Percentiles rank a stretch among this genome's conserved stretches.
These are phyloP conservation scores for Mycteria americana DNA, from an alignment of 2,797 vertebrate species.

Conservation along the genomic window DNA sequence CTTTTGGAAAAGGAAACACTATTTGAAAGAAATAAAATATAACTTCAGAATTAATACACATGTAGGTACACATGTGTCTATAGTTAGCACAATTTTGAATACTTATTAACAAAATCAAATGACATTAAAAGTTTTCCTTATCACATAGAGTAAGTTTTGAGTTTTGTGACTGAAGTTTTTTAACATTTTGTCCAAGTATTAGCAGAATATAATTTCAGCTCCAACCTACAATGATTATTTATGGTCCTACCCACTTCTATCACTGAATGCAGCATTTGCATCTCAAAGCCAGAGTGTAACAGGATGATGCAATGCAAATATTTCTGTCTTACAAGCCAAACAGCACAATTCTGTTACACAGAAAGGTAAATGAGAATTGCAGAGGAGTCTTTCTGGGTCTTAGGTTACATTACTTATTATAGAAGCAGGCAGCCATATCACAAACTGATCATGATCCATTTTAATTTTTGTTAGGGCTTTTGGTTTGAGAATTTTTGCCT, in stretches of 20 bases:
- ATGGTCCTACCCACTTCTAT: neutral
- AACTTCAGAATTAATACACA: neutral
- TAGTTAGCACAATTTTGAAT: neutral
- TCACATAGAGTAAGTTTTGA: neutral
- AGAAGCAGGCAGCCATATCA: neutral
- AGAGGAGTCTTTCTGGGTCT: neutral
- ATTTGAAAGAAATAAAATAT: neutral
- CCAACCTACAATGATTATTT: neutral
- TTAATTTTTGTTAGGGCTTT: neutral
- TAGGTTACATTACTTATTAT: neutral
- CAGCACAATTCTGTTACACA: neutral
- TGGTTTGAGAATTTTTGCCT: neutral
- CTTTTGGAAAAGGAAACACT: conserved; percentile 45
- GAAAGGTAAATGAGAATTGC: neutral
- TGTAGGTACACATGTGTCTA: neutral
- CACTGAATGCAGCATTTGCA: neutral
- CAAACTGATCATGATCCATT: neutral
- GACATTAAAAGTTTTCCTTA: neutral
- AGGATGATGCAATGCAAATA: neutral
- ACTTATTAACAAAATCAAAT: neutral
- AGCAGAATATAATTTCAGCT: neutral
- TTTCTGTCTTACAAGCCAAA: neutral
- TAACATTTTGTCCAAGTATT: neutral
- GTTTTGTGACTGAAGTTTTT: neutral
- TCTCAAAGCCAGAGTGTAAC: neutral